Evolutionary conservation across 2,888 invertebrate genomes (phyloP).

Genomic region (Drosophila subquinaria): DNA sequence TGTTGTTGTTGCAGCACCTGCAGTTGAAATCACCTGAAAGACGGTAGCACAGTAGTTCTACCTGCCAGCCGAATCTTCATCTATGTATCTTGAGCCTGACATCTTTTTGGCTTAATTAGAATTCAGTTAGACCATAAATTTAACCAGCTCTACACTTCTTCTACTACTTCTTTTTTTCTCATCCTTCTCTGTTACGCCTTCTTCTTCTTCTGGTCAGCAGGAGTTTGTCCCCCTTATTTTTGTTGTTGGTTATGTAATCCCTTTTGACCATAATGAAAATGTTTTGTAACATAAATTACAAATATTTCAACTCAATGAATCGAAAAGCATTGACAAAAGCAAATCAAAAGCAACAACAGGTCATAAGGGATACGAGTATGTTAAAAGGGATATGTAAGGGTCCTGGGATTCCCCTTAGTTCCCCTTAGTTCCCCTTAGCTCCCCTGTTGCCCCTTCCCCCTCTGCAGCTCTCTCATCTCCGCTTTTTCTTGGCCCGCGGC

Average conservation of each 20-base stretch:
- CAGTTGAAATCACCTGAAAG: constrained; percentile 4
- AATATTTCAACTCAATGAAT: constrained; percentile 48
- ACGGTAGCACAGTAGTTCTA: constrained; percentile 42
- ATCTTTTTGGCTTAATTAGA: constrained; percentile 74
- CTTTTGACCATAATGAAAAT: constrained; percentile 57
- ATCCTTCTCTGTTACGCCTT: neutral
- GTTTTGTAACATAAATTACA: constrained; percentile 74
- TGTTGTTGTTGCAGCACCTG: constrained; percentile 30
- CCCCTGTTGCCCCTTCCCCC: constrained; percentile 2
- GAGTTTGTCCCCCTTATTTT: neutral
- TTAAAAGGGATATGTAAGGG: constrained; percentile 15
- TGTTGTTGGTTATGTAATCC: constrained; percentile 43
- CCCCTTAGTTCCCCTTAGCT: constrained; percentile 7
- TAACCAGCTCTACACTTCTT: constrained; percentile 4
- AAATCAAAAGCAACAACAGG: constrained; percentile 24
- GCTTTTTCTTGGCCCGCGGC: constrained; percentile 52
- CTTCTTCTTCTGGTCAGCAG: neutral
- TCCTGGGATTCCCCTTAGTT: constrained; percentile 14
- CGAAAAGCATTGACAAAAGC: constrained; percentile 18
- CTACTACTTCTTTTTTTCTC: neutral
- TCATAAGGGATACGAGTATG: constrained; percentile 10
- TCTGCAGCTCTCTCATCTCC: neutral
- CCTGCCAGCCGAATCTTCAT: constrained; percentile 27
- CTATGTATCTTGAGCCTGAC: constrained; percentile 58
- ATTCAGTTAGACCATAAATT: constrained; percentile 50